Conservation (phyloP, 2,797 vertebrate genomes). For the Gymnothorax javanicus region DNA sequence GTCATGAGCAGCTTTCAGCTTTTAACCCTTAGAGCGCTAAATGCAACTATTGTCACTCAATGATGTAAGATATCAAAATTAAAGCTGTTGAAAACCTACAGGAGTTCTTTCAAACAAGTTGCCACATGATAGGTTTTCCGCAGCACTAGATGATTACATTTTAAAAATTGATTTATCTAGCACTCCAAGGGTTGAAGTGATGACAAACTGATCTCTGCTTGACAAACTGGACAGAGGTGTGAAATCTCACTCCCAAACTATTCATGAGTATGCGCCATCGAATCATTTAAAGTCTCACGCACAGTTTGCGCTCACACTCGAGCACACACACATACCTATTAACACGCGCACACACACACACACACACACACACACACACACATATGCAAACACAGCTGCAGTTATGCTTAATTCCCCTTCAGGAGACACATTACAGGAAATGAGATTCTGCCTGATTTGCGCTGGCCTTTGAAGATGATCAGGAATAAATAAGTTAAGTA, state of each 20-base stretch:
- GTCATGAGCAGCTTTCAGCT: not conserved
- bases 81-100: too few species aligned
- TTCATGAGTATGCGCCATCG: not conserved
- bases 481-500: slow-evolving; percentile 16
- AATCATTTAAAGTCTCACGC: not conserved
- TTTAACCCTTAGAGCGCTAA: not conserved
- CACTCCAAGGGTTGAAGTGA: too few species aligned
- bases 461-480: slow-evolving; percentile 1
- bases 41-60: too few species aligned
- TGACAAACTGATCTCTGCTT: not conserved
- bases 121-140: too few species aligned
- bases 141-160: too few species aligned
- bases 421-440: not conserved
- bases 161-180: too few species aligned
- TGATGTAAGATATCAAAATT: too few species aligned
- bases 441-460: not conserved
- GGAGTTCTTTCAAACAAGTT: too few species aligned
- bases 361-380: not conserved
- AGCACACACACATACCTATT: too few species aligned
- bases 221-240: not conserved
- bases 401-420: not conserved
- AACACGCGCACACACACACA: not conserved
- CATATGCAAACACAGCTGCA: slow-evolving; percentile 1
- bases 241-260: not conserved
- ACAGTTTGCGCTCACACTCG: not conserved